phyloP scores from a whole-genome alignment of 2,888 invertebrate species.

The Megalurothrips usitatus region DNA sequence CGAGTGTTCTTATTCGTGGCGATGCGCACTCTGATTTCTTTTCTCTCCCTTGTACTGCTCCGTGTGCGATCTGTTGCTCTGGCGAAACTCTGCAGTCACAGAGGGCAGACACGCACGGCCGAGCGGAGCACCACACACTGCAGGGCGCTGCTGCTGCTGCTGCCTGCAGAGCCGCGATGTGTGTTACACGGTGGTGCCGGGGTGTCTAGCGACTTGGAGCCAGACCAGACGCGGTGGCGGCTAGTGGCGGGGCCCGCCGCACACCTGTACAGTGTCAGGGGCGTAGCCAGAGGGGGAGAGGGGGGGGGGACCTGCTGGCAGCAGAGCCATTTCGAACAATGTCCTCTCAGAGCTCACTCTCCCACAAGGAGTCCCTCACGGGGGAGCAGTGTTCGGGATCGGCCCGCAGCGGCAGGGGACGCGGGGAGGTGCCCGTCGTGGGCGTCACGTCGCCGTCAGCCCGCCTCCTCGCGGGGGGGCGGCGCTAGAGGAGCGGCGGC shows the following conservation, averaged over 20 bases:
- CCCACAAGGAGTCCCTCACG: too few relatives aligned
- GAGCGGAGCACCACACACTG: neutral
- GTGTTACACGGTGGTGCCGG: constrained; percentile 14
- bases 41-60: too few relatives aligned
- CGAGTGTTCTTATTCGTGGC: too few relatives aligned
- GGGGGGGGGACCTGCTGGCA: neutral
- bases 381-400: too few relatives aligned
- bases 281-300: neutral
- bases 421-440: neutral
- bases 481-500: too few relatives aligned
- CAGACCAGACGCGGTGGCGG: neutral
- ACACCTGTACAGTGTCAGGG: neutral
- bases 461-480: too few relatives aligned
- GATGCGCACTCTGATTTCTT: too few relatives aligned
- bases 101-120: neutral
- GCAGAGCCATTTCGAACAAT: neutral
- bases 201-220: constrained; percentile 4
- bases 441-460: neutral
- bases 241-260: neutral
- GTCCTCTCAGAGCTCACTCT: too few relatives aligned
- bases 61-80: too few relatives aligned
- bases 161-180: neutral
- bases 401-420: neutral
- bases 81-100: too few relatives aligned
- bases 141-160: neutral